phyloP scores from a whole-genome alignment of 2,797 vertebrate genomes.

The Rallus crepitans region DNA sequence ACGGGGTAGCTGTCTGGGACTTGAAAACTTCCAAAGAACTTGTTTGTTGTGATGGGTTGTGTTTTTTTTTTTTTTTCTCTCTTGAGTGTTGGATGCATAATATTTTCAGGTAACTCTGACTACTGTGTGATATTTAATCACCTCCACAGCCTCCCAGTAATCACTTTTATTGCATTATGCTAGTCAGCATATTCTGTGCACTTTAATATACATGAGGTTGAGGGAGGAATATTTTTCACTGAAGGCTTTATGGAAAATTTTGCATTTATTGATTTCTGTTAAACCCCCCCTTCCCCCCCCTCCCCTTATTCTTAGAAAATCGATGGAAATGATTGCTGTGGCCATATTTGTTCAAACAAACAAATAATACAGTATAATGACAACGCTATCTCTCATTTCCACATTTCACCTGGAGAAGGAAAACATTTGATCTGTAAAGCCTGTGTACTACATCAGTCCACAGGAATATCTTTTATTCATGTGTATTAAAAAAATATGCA shows the following conservation, averaged over 20 bases:
- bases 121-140: constrained; percentile 76
- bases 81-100: constrained; percentile 40
- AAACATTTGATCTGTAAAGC: constrained; percentile 77
- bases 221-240: constrained; percentile 73
- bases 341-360: constrained; percentile 75
- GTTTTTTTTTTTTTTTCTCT: background rate
- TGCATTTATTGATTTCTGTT: constrained; percentile 76
- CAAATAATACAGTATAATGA: constrained; percentile 76
- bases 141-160: constrained; percentile 63
- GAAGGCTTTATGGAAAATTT: constrained; percentile 75
- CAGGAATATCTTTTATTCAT: constrained; percentile 80
- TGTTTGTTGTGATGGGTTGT: background rate
- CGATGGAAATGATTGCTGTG: constrained; percentile 67
- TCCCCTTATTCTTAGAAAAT: constrained; percentile 64
- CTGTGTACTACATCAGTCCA: constrained; percentile 64
- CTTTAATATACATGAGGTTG: constrained; percentile 80
- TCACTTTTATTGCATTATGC: constrained; percentile 74
- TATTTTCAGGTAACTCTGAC: constrained; percentile 70
- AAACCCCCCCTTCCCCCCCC: too few relatives aligned
- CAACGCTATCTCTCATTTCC: constrained; percentile 74
- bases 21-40: constrained; percentile 2
- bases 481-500: constrained; percentile 74
- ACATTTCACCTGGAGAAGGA: constrained; percentile 78
- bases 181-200: constrained; percentile 74
- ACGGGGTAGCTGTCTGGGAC: background rate